Percentiles rank a stretch among this genome's conserved stretches.
phyloP scores from a whole-genome alignment of 2,113 vertebrate species.

The Scatophagus argus region DNA sequence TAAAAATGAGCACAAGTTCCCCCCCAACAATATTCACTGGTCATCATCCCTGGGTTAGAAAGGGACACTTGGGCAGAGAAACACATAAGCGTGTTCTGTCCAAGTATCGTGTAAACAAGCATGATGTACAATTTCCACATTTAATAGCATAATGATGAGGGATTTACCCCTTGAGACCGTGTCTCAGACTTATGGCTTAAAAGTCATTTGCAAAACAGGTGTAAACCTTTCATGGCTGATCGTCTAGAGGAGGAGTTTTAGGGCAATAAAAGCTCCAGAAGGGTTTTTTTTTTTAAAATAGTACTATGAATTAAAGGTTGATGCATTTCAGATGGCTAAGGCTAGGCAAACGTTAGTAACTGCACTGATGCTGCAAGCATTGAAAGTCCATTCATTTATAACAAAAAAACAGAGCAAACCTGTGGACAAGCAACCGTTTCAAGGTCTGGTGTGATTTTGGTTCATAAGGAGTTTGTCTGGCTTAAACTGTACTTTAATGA shows the following conservation, averaged over 20 bases:
- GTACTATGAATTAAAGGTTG: constrained; percentile 2
- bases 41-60: constrained; percentile 61
- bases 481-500: background rate
- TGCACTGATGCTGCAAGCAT: constrained; percentile 7
- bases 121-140: constrained; percentile 25
- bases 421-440: background rate
- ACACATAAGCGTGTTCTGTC: constrained; percentile 6
- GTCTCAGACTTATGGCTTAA: constrained; percentile 73
- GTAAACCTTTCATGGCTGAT: constrained; percentile 38
- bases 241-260: background rate
- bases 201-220: constrained; percentile 30
- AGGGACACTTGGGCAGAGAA: constrained; percentile 57
- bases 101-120: constrained; percentile 66
- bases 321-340: constrained; percentile 15
- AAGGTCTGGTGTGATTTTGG: background rate
- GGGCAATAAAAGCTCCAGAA: background rate
- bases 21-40: constrained; percentile 12
- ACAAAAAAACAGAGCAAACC: background rate
- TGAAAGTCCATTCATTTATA: background rate
- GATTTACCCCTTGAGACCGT: constrained; percentile 23
- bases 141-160: constrained; percentile 34
- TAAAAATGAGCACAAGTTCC: background rate
- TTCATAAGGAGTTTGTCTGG: background rate
- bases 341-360: constrained; percentile 7
- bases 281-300: background rate